A percentile compares a stretch with the other conserved stretches of the same genome.
Evolutionary conservation across 1,140 invertebrate genomes (phyloP).

Genomic region (Semibalanus balanoides): DNA sequence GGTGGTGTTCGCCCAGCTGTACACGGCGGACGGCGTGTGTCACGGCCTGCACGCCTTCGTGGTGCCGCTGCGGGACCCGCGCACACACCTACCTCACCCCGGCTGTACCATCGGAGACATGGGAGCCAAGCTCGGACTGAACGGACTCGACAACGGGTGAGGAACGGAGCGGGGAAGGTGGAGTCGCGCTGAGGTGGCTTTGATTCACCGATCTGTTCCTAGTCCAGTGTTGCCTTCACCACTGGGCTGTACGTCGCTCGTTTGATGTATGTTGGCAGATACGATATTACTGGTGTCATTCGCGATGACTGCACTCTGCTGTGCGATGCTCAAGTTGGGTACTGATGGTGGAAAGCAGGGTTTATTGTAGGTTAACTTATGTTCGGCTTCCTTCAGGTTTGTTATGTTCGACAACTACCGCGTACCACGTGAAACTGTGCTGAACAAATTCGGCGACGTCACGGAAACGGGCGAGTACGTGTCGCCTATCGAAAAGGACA

Average conservation of each 20-base stretch:
- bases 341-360: too few species aligned
- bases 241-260: too few species aligned
- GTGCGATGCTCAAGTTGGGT: too few species aligned
- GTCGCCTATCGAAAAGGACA: slow-evolving; percentile 50
- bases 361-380: too few species aligned
- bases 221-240: too few species aligned
- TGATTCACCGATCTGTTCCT: too few species aligned
- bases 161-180: too few species aligned
- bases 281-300: too few species aligned
- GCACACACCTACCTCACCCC: slow-evolving; percentile 55
- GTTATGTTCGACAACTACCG: slow-evolving; percentile 71
- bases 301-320: too few species aligned
- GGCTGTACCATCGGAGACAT: slow-evolving; percentile 70
- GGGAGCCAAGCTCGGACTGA: slow-evolving; percentile 72
- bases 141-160: slow-evolving; percentile 80
- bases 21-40: slow-evolving; percentile 57
- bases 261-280: too few species aligned
- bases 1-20: slow-evolving; percentile 74
- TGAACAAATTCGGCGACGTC: slow-evolving; percentile 79
- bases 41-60: slow-evolving; percentile 78
- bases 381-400: slow-evolving; percentile 51
- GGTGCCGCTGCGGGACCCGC: slow-evolving; percentile 60
- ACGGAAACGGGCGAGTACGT: slow-evolving; percentile 67
- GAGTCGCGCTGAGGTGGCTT: too few species aligned
- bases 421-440: slow-evolving; percentile 60